phyloP scores from a whole-genome alignment of 2,113 vertebrate genomes.

The Athene noctua region DNA sequence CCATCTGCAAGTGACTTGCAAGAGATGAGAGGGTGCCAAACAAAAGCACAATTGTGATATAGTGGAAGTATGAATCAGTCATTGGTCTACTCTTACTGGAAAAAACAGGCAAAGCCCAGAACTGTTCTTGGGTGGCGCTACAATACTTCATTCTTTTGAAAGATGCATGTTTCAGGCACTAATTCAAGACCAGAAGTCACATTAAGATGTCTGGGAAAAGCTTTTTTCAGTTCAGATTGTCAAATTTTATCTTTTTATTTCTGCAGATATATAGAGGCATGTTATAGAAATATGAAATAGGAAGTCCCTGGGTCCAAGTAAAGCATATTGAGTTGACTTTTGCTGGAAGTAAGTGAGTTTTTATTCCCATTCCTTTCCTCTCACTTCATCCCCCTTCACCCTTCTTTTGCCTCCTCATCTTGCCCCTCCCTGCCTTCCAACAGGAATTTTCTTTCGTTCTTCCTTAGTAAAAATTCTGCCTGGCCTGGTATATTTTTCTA shows the following conservation, averaged over 20 bases:
- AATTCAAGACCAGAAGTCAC: conserved; percentile 23
- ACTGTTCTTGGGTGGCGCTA: conserved; percentile 23
- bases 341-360: conserved; percentile 13
- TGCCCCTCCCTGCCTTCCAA: background rate
- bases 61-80: conserved; percentile 66
- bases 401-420: background rate
- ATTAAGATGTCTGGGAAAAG: background rate
- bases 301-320: background rate
- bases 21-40: conserved; percentile 68
- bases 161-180: conserved; percentile 17
- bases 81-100: conserved; percentile 60
- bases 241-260: background rate
- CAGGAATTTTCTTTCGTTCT: background rate
- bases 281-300: background rate
- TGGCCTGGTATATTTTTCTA: background rate
- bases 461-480: background rate
- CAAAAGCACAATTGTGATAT: conserved; percentile 66
- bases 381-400: background rate
- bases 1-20: conserved; percentile 73
- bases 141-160: conserved; percentile 35
- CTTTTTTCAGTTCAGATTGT: background rate
- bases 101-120: conserved; percentile 4
- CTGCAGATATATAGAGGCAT: background rate
- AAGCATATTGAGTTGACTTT: background rate
- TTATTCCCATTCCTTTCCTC: background rate